Conservation (phyloP, 2,113 vertebrate species). For the Emydocephalus ijimae region DNA sequence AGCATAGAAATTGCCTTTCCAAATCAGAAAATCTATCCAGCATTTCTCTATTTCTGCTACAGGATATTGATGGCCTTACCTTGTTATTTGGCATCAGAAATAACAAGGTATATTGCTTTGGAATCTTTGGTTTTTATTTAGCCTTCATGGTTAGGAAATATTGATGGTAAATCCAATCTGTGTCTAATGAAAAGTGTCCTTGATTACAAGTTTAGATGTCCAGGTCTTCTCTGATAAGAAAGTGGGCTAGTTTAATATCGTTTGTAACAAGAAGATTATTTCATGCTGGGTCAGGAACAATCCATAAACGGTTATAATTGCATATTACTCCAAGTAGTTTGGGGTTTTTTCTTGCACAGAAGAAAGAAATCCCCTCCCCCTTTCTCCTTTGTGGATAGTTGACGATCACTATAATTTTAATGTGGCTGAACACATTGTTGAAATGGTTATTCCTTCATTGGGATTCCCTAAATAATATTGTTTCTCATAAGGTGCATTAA, state of each 20-base stretch:
- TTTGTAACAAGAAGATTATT: background rate
- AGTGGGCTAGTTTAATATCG: background rate
- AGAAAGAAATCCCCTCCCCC: background rate
- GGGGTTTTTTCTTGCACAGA: slow-evolving; percentile 11
- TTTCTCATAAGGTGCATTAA: background rate
- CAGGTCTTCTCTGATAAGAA: background rate
- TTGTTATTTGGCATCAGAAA: background rate
- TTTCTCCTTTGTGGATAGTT: background rate
- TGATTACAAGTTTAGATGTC: background rate
- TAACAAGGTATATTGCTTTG: background rate
- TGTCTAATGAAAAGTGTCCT: background rate
- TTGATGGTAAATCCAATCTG: background rate
- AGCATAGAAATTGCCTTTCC: background rate
- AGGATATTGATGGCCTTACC: background rate
- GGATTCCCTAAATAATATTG: background rate
- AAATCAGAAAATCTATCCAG: background rate
- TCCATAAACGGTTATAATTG: background rate
- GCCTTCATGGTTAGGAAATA: background rate
- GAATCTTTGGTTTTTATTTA: background rate
- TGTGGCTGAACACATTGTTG: background rate
- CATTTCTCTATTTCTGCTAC: background rate
- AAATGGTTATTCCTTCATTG: background rate
- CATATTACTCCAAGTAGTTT: too few species aligned
- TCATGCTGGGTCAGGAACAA: background rate
- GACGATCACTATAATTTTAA: background rate